Conservation (phyloP, 2,797 vertebrate genomes). For the Takifugu ocellatus region DNA sequence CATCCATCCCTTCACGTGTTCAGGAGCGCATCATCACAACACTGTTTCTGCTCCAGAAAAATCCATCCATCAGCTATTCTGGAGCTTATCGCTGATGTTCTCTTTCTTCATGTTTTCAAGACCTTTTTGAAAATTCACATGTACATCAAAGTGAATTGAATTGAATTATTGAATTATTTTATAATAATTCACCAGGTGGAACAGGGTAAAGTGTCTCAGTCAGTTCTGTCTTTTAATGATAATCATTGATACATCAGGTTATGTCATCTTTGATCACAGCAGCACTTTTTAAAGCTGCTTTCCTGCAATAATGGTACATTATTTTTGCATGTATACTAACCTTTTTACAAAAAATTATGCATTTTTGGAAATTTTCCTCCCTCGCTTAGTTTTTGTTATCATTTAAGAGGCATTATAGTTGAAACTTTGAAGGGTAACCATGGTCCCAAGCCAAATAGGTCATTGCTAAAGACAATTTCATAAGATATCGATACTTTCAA, state of each 20-base stretch:
- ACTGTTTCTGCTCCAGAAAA: too few species aligned
- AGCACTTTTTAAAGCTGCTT: constrained; percentile 4
- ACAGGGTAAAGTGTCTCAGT: too few species aligned
- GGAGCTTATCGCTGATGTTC: constrained; percentile 1
- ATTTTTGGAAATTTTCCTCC: constrained; percentile 3
- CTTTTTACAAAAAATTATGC: constrained; percentile 44
- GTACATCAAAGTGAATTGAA: not conserved
- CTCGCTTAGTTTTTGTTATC: not conserved
- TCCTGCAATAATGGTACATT: constrained; percentile 35
- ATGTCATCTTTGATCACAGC: constrained; percentile 13
- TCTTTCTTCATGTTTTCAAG: constrained; percentile 1
- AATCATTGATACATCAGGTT: not conserved
- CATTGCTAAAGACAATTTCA: not conserved
- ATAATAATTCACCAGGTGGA: not conserved
- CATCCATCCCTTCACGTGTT: constrained; percentile 1
- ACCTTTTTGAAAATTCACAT: constrained; percentile 5
- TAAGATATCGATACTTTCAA: too few species aligned
- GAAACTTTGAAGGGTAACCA: not conserved
- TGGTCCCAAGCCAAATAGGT: constrained; percentile 7
- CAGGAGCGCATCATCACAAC: constrained; percentile 11
- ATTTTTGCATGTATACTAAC: constrained; percentile 17
- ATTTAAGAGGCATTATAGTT: not conserved
- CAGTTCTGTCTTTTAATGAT: constrained; percentile 1
- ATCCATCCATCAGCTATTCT: constrained; percentile 43
- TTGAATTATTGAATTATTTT: not conserved